Evolutionary conservation across 2,797 vertebrate species (phyloP).

Genomic region (Sebastes trivittatus): DNA sequence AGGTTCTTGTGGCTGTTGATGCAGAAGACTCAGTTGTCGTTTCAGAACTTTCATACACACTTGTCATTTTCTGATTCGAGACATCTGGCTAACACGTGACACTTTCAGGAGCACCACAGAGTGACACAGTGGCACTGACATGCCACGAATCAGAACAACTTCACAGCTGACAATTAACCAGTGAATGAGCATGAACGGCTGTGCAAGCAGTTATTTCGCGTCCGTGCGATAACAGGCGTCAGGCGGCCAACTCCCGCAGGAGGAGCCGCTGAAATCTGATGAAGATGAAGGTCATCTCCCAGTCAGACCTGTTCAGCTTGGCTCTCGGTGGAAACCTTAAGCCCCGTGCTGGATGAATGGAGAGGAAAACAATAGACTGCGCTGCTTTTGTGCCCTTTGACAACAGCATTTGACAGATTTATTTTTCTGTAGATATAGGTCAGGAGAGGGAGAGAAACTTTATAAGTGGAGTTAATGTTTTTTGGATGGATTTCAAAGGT

Average conservation of each 20-base stretch:
- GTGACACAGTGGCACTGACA: neutral
- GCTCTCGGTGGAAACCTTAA: conserved; percentile 36
- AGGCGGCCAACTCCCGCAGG: conserved; percentile 35
- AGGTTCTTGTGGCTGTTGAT: neutral
- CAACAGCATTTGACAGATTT: neutral
- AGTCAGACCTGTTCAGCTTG: conserved; percentile 55
- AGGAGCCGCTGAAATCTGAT: conserved; percentile 54
- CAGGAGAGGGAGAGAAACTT: neutral
- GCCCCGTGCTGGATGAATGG: conserved; percentile 15
- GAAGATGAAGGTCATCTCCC: conserved; percentile 56
- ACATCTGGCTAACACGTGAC: neutral
- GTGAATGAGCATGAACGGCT: neutral
- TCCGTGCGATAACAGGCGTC: conserved; percentile 14
- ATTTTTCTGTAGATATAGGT: neutral
- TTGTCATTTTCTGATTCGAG: neutral
- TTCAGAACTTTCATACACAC: neutral
- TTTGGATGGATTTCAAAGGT: neutral
- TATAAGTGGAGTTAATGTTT: neutral
- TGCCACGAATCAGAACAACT: neutral
- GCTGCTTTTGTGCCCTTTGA: conserved; percentile 29
- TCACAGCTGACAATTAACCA: neutral
- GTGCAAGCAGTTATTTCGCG: conserved; percentile 14
- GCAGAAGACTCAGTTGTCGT: neutral
- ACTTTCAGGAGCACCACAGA: neutral
- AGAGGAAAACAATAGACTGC: conserved; percentile 24